Conservation (phyloP, 2,888 invertebrate genomes). For the Linnaemya vulpina region DNA sequence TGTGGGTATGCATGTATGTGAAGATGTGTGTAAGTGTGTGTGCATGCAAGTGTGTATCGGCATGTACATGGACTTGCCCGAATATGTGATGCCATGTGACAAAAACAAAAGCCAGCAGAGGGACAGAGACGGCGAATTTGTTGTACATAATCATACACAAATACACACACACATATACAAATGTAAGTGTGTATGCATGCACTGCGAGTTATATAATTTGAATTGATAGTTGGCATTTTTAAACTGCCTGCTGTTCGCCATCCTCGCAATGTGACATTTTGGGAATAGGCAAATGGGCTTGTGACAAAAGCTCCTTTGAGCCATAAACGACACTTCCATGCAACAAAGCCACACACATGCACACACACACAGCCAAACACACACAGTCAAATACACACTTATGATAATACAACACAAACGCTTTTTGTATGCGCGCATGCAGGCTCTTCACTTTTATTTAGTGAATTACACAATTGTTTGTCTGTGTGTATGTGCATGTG, state of each 20-base stretch:
- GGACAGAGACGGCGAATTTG: neutral
- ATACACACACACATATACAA: too few relatives aligned
- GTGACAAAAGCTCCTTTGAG: slow-evolving; percentile 38
- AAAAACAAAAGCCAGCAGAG: neutral
- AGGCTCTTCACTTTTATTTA: neutral
- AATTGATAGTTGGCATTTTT: slow-evolving; percentile 43
- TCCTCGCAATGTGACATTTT: slow-evolving; percentile 20
- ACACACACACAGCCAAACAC: too few relatives aligned
- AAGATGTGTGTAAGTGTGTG: too few relatives aligned
- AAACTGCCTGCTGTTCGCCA: slow-evolving; percentile 4
- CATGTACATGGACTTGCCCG: slow-evolving; percentile 35
- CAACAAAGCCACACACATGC: neutral
- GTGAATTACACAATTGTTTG: slow-evolving; percentile 29
- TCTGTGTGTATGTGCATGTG: neutral
- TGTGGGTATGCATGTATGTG: too few relatives aligned
- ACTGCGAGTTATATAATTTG: slow-evolving; percentile 48
- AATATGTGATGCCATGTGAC: slow-evolving; percentile 1
- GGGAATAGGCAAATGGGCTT: slow-evolving; percentile 21
- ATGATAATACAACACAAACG: neutral
- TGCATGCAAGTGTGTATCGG: too few relatives aligned
- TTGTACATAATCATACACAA: neutral
- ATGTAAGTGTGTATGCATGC: too few relatives aligned
- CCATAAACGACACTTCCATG: slow-evolving; percentile 1
- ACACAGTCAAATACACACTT: too few relatives aligned
- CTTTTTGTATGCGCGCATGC: slow-evolving; percentile 13